These are phyloP conservation scores for Periplaneta americana DNA, from an alignment of 1,140 invertebrate species.

Conservation along the genomic window DNA sequence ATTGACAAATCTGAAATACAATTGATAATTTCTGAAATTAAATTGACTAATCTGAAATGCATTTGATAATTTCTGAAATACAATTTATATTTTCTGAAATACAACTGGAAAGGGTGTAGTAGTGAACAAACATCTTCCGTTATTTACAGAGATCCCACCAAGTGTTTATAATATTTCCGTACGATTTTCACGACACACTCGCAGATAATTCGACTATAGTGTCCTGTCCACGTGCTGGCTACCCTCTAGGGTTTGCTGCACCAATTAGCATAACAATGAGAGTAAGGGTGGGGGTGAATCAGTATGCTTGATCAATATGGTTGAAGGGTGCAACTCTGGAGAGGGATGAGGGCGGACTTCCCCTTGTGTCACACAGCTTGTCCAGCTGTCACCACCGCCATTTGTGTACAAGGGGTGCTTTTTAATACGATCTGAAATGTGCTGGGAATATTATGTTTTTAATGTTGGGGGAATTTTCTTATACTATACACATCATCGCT, in stretches of 20 bases:
- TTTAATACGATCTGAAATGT: neutral
- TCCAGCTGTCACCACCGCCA: neutral
- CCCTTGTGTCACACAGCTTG: neutral
- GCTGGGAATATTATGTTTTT: neutral
- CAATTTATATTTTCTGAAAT: too few species aligned
- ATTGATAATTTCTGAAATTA: too few species aligned
- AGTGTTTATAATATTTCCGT: neutral
- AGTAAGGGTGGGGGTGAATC: neutral
- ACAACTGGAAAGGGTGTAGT: too few species aligned
- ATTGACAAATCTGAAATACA: too few species aligned
- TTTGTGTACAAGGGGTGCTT: neutral
- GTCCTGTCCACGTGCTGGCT: neutral
- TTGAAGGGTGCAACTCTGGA: neutral
- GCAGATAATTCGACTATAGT: neutral
- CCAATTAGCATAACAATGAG: neutral
- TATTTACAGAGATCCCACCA: neutral
- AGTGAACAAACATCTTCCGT: neutral
- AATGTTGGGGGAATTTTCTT: neutral
- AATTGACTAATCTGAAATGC: too few species aligned
- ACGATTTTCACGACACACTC: neutral
- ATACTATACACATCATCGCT: neutral
- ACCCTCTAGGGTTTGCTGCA: neutral
- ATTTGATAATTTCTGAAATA: too few species aligned
- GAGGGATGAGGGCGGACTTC: neutral
- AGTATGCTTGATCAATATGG: neutral